phyloP scores from a whole-genome alignment of 2,797 vertebrate species.

The Pseudochirops cupreus region DNA sequence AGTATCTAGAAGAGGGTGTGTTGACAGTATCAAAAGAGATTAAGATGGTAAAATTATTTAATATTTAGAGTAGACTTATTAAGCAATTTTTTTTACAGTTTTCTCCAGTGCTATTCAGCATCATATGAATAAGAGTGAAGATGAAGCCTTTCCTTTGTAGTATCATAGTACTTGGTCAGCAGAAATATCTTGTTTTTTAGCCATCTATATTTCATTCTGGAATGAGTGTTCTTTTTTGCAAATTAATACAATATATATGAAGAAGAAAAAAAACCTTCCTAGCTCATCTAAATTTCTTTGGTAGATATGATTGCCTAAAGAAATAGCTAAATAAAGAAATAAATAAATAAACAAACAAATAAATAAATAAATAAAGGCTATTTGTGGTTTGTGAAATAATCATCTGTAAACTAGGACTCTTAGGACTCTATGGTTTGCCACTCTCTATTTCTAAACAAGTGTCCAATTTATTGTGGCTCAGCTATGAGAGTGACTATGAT shows the following conservation, averaged over 20 bases:
- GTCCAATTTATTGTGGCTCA: neutral
- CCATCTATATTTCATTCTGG: neutral
- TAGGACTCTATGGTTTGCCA: neutral
- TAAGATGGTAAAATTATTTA: neutral
- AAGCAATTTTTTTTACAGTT: neutral
- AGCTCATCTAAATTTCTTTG: neutral
- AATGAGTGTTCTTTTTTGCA: neutral
- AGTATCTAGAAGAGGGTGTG: neutral
- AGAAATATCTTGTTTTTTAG: neutral
- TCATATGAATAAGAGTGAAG: neutral
- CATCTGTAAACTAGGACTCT: neutral
- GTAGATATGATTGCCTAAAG: neutral
- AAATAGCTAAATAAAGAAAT: neutral
- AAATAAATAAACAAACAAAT: neutral
- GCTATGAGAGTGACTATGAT: neutral
- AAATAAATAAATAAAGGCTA: neutral
- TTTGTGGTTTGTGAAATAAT: neutral
- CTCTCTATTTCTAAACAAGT: neutral
- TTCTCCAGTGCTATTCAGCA: neutral
- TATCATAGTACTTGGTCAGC: neutral
- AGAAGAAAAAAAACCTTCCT: neutral
- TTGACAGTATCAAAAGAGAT: neutral
- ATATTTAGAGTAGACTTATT: neutral
- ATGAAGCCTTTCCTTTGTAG: neutral
- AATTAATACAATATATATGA: neutral